A percentile compares a stretch with the other conserved stretches of the same genome.
Conservation (phyloP, 2,797 vertebrate genomes). For the Todus mexicanus region DNA sequence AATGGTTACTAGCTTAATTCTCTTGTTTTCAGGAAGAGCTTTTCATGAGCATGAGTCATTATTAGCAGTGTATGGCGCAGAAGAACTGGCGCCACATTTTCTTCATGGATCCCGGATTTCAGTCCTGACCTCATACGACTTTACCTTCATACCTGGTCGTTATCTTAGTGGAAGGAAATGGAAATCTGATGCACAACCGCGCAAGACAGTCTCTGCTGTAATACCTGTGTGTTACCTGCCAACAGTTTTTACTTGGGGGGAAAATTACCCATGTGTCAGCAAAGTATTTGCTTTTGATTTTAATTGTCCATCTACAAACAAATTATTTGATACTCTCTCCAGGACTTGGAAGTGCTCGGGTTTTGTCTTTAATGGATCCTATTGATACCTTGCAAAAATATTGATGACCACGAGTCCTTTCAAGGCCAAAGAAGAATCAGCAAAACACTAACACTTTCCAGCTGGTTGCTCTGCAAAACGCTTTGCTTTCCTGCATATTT, state of each 20-base stretch:
- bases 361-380: neutral
- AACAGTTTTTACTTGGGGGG: neutral
- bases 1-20: neutral
- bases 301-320: neutral
- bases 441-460: neutral
- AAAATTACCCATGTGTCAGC: neutral
- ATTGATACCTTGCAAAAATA: neutral
- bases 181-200: neutral
- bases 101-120: neutral
- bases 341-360: neutral
- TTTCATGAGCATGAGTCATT: neutral
- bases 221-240: neutral
- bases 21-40: neutral
- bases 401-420: accelerated
- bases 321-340: neutral
- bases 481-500: neutral
- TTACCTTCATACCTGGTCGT: neutral
- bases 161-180: neutral
- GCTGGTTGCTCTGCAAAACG: neutral
- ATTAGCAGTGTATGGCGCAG: neutral
- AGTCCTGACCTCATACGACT: neutral
- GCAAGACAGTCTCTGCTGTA: neutral
- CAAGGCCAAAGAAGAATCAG: neutral
- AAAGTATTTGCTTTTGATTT: neutral
- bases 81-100: neutral